Base-by-base conservation (phyloP, 92 coral and sea anemone species). In the Phenganax subtilis region DNA sequence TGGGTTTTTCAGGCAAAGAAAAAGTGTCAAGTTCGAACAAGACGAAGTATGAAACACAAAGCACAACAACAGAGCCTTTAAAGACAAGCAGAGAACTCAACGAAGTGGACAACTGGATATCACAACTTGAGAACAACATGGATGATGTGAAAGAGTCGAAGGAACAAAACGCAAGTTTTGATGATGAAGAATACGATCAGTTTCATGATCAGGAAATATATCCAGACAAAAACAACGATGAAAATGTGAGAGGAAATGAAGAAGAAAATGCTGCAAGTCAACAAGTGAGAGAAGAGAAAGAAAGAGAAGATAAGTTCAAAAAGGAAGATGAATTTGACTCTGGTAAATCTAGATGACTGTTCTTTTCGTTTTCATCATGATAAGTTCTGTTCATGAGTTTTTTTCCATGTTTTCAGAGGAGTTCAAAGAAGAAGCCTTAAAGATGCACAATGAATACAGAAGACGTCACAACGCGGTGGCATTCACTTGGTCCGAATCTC, bases 401-500 rank as follows among this genome's bases (percentile, higher is more conserved):
- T 51, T 73, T 0, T 73, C 9, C 31, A 11, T 58, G 9, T 12
- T 79, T 79, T 47, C 83, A 79, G 83, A 79, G 74, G 83, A 79
- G 55, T 79, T 79, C 74, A 79, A 79, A 53, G 83, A 79, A 63
- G 83, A 79, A 79, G 83, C 83, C 1, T 51, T 79, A 29, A 79
- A 79, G 51, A 79, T 79, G 83, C 83, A 79, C 83, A 79, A 79
- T 69, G 83, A 79, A 54, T 79, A 14, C 62, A 63, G 83, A 64
- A 25, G 74, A 29, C 83, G 83, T 10, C 83, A 79, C 62, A 79
- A 79, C 57, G 83, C 61, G 28, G 74, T 8, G 60, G 83, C 83
- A 7, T 51, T 79, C 44, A 47, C 68, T 14, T 79, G 83, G 83
- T 79, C 83, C 8, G 83, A 79, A 7, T 61, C 67, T 8, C 57